Conservation (phyloP, 2,797 vertebrate genomes). For the Cyclopterus lumpus region DNA sequence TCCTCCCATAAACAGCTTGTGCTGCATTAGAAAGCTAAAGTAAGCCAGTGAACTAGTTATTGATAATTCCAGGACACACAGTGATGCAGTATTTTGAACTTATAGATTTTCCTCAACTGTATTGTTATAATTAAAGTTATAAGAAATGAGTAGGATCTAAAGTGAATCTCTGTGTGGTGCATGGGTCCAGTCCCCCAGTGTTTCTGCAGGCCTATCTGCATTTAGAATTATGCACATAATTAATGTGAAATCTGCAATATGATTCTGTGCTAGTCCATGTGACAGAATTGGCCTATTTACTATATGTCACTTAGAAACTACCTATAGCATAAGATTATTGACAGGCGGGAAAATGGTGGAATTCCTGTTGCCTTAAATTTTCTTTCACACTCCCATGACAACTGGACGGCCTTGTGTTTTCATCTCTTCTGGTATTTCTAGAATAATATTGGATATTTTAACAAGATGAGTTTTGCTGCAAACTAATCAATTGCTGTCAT, state of each 20-base stretch:
- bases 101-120: not conserved
- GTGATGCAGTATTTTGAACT: not conserved
- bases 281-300: too few species aligned
- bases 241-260: not conserved
- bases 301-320: not conserved
- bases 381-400: not conserved
- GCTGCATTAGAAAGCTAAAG: not conserved
- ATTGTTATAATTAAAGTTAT: not conserved
- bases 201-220: not conserved
- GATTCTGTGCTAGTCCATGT: not conserved
- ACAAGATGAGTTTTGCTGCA: constrained; percentile 15
- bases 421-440: not conserved
- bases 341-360: not conserved
- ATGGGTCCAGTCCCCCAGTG: not conserved
- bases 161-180: not conserved
- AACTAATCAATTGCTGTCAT: not conserved
- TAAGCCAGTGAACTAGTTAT: not conserved
- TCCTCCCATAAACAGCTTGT: not conserved
- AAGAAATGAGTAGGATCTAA: not conserved
- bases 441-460: constrained; percentile 10
- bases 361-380: not conserved
- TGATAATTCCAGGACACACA: not conserved
- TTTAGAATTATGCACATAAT: not conserved
- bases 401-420: not conserved
- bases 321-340: not conserved